Evolutionary conservation across 1,140 invertebrate genomes (phyloP).

Genomic region (Ceratoteleas bidentatus): DNA sequence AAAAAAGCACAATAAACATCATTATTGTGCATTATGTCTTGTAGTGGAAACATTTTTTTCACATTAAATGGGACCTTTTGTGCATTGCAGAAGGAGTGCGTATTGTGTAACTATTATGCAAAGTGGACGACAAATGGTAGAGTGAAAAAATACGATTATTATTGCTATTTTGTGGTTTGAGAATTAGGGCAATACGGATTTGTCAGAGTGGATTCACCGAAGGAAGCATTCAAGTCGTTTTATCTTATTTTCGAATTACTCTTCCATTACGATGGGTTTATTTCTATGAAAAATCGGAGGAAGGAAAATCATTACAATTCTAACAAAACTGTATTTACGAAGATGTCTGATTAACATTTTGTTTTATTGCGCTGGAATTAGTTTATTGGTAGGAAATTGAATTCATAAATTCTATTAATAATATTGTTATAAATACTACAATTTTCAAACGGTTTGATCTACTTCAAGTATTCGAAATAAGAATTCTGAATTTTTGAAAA

Average conservation of each 20-base stretch:
- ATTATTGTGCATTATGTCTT: conserved; percentile 26
- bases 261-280: neutral
- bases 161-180: conserved; percentile 13
- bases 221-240: neutral
- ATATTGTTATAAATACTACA: too few species aligned
- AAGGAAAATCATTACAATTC: neutral
- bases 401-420: too few species aligned
- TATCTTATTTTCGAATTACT: neutral
- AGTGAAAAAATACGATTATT: conserved; percentile 23
- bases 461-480: too few species aligned
- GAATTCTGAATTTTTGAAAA: too few species aligned
- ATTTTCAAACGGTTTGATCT: too few species aligned
- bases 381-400: too few species aligned
- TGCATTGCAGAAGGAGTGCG: neutral
- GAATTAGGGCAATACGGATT: conserved; percentile 25
- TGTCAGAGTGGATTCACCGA: neutral
- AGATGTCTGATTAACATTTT: too few species aligned
- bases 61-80: conserved; percentile 20
- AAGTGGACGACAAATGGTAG: conserved; percentile 16
- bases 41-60: conserved; percentile 25
- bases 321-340: neutral
- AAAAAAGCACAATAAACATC: conserved; percentile 41
- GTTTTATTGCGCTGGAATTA: too few species aligned
- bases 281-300: neutral
- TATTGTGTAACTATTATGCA: conserved; percentile 10